Evolutionary conservation across 2,888 invertebrate genomes (phyloP).

Genomic region (Balanococcus diminutus): DNA sequence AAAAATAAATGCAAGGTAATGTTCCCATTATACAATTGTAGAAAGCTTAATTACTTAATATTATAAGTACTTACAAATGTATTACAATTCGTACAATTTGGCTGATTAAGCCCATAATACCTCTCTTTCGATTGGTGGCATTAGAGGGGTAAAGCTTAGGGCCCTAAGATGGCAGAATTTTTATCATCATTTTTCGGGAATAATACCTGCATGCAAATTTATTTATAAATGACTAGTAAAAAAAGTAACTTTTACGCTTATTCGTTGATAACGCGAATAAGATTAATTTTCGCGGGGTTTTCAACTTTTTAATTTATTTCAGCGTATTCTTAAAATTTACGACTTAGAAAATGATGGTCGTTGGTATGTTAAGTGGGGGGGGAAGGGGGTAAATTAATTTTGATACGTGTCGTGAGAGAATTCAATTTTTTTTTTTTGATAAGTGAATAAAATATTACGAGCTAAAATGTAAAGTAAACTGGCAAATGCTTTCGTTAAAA

Average conservation of each 20-base stretch:
- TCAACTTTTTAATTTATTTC: not conserved
- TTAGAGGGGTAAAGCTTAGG: not conserved
- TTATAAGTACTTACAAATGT: slow-evolving; percentile 17
- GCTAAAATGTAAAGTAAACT: too few relatives aligned
- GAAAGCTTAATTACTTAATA: slow-evolving; percentile 9
- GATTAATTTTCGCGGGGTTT: not conserved
- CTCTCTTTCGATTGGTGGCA: not conserved
- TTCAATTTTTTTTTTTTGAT: not conserved
- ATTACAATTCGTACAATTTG: not conserved
- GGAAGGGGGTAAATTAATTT: not conserved
- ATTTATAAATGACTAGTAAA: not conserved
- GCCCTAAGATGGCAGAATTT: not conserved
- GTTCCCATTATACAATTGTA: slow-evolving; percentile 2
- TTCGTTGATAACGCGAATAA: not conserved
- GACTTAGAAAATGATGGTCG: slow-evolving; percentile 2
- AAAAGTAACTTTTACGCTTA: slow-evolving; percentile 31
- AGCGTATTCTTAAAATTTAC: not conserved
- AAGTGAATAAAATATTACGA: not conserved
- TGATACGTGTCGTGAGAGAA: not conserved
- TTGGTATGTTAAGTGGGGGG: not conserved
- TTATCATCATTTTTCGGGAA: not conserved
- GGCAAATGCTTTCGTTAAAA: not conserved
- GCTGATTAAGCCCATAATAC: not conserved
- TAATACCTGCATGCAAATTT: slow-evolving; percentile 5
- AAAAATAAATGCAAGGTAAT: slow-evolving; percentile 17